A percentile compares a stretch with the other conserved stretches of the same genome.
These are phyloP conservation scores for Piaya cayana DNA, from an alignment of 2,113 vertebrate species.

Conservation along the genomic window DNA sequence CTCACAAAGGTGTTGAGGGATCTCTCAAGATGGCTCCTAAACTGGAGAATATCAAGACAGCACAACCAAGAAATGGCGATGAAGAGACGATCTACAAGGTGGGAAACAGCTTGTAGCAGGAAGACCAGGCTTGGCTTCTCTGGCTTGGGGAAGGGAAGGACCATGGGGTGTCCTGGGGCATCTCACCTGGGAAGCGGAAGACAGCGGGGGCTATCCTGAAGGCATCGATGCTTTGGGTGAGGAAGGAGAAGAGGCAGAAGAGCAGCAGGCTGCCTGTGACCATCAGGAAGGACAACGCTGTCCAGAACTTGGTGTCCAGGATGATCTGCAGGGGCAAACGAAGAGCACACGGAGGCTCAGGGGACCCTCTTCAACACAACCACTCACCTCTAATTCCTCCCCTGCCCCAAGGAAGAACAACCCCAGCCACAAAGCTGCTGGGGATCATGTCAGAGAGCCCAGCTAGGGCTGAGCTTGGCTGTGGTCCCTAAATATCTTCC, in stretches of 20 bases:
- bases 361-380: background rate
- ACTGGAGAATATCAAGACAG: background rate
- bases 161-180: background rate
- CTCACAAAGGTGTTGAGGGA: too few relatives aligned
- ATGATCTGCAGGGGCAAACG: conserved; percentile 70
- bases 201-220: conserved; percentile 70
- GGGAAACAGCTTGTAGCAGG: background rate
- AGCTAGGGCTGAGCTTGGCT: background rate
- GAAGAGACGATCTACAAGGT: background rate
- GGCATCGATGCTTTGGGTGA: conserved; percentile 75
- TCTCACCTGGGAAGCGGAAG: conserved; percentile 86
- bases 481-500: background rate
- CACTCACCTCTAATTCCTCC: background rate
- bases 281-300: conserved; percentile 63
- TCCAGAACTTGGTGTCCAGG: conserved; percentile 85
- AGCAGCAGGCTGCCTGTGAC: conserved; percentile 73
- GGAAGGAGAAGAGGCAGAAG: conserved; percentile 76
- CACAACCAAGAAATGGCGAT: fast-evolving
- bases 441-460: background rate
- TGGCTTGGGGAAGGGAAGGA: background rate
- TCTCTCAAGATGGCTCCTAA: background rate
- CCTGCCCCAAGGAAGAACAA: background rate
- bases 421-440: background rate
- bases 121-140: background rate
- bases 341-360: background rate